Evolutionary conservation across 2,888 invertebrate genomes (phyloP), one percentile per base, ranked within the genome.

Genomic region (Mythimna ferrago): DNA sequence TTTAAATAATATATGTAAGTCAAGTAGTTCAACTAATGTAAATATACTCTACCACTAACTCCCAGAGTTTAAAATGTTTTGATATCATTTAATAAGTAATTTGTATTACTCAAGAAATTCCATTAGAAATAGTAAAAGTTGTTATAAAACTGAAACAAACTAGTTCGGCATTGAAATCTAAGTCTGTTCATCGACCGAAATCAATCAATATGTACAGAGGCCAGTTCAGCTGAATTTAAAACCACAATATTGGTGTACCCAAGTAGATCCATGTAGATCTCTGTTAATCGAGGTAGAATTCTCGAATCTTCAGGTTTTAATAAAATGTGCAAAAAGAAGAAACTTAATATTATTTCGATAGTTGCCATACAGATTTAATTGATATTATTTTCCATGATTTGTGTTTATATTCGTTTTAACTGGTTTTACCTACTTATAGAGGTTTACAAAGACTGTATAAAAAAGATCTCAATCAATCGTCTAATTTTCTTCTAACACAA

Each of bases 121-220:
- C 14, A 16, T 6, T 48, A 48, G 6, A 48, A 26, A 72, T 51
- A 21, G 3, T 32, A 53, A 78, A 41, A 54, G 61, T 56, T 14
- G 2, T 26, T 32, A 81, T 51, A 38, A 66, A 69, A 66, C 9
- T 21, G 11, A 38, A 66, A 14, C 41, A 26, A 60, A 54, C 58
- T 51, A 66, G 73, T 38, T 72, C 26, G 38, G 56, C 26, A 62
- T 66, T 63, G 38, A 56, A 64, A 68, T 85, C 86, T 84, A 87
- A 88, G 86, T 87, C 81, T 81, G 85, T 80, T 76, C 61, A 54
- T 62, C 62, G 63, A 56, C 61, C 56, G 57, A 51, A 72, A 74
- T 80, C 51, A 83, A 89, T 89, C 86, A 78, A 89, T 90, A 86
- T 61, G 54, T 44, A 26, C n/a, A 14, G 38, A 69, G 21, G 57